Evolutionary conservation across 2,797 vertebrate genomes (phyloP).

Genomic region (Acrocephalus scirpaceus): DNA sequence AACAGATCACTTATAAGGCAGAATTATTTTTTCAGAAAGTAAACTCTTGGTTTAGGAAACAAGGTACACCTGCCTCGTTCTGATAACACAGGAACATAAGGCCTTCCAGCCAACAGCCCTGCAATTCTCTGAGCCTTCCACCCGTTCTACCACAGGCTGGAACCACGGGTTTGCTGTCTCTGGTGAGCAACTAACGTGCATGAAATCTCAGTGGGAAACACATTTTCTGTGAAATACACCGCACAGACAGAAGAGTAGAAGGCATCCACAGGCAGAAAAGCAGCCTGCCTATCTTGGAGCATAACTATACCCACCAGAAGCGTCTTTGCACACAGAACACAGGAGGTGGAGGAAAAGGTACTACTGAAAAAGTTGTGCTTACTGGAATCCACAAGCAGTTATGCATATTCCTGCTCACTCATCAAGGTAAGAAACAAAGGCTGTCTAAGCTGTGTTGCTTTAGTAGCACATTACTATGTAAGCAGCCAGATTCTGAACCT

Average conservation of each 20-base stretch:
- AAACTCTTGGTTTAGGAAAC: neutral
- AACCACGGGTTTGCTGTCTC: neutral
- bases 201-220: neutral
- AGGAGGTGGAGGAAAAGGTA: neutral
- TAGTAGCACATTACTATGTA: neutral
- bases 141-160: neutral
- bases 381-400: neutral
- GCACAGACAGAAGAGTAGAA: neutral
- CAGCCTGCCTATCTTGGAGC: rapidly evolving
- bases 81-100: neutral
- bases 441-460: neutral
- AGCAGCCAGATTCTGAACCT: neutral
- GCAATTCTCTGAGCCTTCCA: neutral
- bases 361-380: neutral
- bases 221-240: neutral
- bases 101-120: neutral
- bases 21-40: neutral
- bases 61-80: neutral
- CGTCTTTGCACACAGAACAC: neutral
- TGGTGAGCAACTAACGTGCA: neutral
- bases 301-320: neutral
- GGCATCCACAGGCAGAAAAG: neutral
- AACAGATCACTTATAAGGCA: neutral
- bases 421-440: neutral
- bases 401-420: neutral